Evolutionary conservation across 2,888 invertebrate genomes (phyloP), one percentile per base, ranked within the genome.

Genomic region (Diaperis boleti): DNA sequence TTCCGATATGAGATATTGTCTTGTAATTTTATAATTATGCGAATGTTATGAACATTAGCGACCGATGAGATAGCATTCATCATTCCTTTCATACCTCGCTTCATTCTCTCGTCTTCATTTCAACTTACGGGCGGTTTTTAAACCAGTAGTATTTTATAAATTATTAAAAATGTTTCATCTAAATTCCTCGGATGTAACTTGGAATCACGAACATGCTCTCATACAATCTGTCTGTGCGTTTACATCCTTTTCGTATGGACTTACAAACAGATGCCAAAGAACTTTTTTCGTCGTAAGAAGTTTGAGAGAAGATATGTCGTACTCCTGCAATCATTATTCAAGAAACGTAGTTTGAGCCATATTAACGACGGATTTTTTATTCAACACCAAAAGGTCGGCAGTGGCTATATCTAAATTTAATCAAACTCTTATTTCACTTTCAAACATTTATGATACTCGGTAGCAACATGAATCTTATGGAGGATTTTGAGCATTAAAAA

Each of bases 21-120:
- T 57, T 44, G 45, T 57, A 57, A 57, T 57, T 37, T 57, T 20
- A 57, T 57, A 57, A 57, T 45, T 47, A 57, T 22, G 14, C 17
- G 41, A 42, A 42, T 17, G 18, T 29, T 29, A 52, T 26, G 26
- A 52, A 26, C 52, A 52, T 39, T 52, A 39, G 35, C 33, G 37
- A 35, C 20, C 26, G 37, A 42, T 42, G 26, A 54, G 18, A 29
- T 29, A 17, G 31, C 17, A 17, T 54, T 54, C 26, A 54, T 41
- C 54, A 54, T 18, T 17, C 35, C 33, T 49, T 18, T 49, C 31
- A 29, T 29, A n/a, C 13, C 15, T 33, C 33, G 18, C 6, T 22
- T n/a, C 10, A 44, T 18, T 44, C 11, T 22, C 26, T n/a, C 15
- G 14, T 18, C 2, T 14, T 29, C 3, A n/a, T 22, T 20, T 42